Evolutionary conservation across 2,113 vertebrate species (phyloP).

Genomic region (Sus scrofa): T2T-Sscrofa CM000812.6:42730001-42730500

Average conservation of each 20-base stretch:
- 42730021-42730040: neutral
- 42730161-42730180: neutral
- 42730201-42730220: no score
- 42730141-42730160: neutral
- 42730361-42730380: neutral
- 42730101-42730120: neutral
- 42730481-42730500: neutral
- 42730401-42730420: neutral
- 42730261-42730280: no score
- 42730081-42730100: neutral
- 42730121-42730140: neutral
- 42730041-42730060: neutral
- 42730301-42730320: no score
- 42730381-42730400: neutral
- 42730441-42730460: neutral
- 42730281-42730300: no score
- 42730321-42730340: no score
- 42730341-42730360: no score
- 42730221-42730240: no score
- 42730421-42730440: neutral
- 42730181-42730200: no score
- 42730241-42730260: no score
- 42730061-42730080: neutral
- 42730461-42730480: neutral
- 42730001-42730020: neutral